Conservation (phyloP, 2,888 invertebrate genomes). For the Asteroscopus sphinx region DNA sequence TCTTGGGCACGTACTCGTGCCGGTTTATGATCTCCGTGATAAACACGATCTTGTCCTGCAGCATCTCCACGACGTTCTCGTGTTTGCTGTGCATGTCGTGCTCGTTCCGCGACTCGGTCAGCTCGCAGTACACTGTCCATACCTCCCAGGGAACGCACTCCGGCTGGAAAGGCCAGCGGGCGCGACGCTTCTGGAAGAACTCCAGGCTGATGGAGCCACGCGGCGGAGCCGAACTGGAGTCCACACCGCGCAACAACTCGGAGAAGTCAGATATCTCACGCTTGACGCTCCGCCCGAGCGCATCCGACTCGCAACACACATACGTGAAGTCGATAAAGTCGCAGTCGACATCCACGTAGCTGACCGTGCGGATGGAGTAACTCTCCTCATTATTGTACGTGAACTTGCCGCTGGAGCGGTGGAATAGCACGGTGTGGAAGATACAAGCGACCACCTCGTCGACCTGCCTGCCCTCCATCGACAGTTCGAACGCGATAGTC, state of each 20-base stretch:
- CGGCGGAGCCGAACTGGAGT: constrained; percentile 89
- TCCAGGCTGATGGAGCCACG: constrained; percentile 97
- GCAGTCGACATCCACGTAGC: constrained; percentile 99
- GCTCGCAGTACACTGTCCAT: constrained; percentile 98
- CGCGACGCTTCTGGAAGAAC: constrained; percentile 97
- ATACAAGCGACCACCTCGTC: constrained; percentile 97
- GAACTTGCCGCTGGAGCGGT: constrained; percentile 97
- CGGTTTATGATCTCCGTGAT: constrained; percentile 98
- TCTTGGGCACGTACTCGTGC: constrained; percentile 98
- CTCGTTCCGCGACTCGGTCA: constrained; percentile 95
- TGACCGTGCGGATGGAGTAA: constrained; percentile 98
- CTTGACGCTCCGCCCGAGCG: constrained; percentile 92
- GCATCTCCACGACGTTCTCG: constrained; percentile 95
- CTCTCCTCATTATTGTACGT: constrained; percentile 97
- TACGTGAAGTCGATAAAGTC: constrained; percentile 99
- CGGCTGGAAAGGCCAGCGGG: constrained; percentile 96
- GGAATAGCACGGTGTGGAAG: constrained; percentile 97
- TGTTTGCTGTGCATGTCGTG: constrained; percentile 96
- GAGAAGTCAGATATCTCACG: constrained; percentile 94
- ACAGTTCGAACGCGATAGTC: constrained; percentile 94
- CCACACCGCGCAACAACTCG: constrained; percentile 93
- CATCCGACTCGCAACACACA: constrained; percentile 97
- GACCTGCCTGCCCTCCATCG: constrained; percentile 97
- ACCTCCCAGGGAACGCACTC: constrained; percentile 99
- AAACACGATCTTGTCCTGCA: constrained; percentile 98